Conservation (phyloP, 2,888 invertebrate species). For the Leptinotarsa rubiginosa region DNA sequence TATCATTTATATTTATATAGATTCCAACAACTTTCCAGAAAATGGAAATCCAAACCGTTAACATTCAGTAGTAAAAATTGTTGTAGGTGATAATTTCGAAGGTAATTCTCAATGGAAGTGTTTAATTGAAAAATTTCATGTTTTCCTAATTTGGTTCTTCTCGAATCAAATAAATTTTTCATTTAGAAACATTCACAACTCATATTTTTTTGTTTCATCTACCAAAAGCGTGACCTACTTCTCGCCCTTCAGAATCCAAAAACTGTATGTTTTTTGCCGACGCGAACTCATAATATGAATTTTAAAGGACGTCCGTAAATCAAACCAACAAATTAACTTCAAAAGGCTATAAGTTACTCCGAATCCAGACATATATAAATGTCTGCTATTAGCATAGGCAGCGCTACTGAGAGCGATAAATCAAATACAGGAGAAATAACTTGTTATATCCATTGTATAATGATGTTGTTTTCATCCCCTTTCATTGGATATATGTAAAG, state of each 20-base stretch:
- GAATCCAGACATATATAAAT: slow-evolving; percentile 65
- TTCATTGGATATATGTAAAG: slow-evolving; percentile 62
- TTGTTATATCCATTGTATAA: slow-evolving; percentile 67
- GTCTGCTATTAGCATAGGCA: slow-evolving; percentile 67
- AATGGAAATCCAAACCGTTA: too few species aligned
- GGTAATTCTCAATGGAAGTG: too few species aligned
- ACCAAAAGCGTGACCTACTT: slow-evolving; percentile 28
- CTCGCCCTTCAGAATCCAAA: slow-evolving; percentile 14
- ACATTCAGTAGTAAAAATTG: too few species aligned
- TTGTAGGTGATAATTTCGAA: too few species aligned
- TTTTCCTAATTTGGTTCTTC: too few species aligned
- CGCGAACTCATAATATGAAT: slow-evolving; percentile 49
- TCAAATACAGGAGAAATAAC: slow-evolving; percentile 67
- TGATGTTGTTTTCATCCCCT: slow-evolving; percentile 66
- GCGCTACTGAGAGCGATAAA: slow-evolving; percentile 65
- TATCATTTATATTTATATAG: too few species aligned
- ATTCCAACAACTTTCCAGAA: too few species aligned
- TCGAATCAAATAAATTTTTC: too few species aligned
- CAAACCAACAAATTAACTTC: slow-evolving; percentile 68
- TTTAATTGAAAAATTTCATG: too few species aligned
- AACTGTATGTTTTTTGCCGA: slow-evolving; percentile 46
- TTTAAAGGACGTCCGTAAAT: slow-evolving; percentile 63
- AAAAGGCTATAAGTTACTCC: slow-evolving; percentile 65
- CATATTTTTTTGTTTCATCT: neutral
- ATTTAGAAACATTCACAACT: too few species aligned